Conservation (phyloP, 2,113 vertebrate genomes). For the Neodontobutis hainanensis region DNA sequence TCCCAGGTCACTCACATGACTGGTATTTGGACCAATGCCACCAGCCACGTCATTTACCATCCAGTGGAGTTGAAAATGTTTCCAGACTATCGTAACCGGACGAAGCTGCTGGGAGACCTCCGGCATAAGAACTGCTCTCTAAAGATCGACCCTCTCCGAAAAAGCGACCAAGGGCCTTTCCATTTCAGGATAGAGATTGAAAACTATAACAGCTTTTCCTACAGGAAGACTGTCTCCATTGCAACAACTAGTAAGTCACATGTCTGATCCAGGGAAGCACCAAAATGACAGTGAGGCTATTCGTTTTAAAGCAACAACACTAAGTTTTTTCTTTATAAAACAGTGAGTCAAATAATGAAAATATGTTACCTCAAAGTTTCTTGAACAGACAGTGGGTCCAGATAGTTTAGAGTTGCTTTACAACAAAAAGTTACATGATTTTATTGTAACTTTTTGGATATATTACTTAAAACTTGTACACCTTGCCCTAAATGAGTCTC, state of each 20-base stretch:
- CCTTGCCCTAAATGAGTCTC: no score
- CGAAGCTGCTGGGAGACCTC: conserved; percentile 60
- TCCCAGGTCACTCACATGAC: conserved; percentile 3
- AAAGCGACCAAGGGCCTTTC: conserved; percentile 58
- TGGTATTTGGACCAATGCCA: conserved; percentile 51
- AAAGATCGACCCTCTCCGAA: conserved; percentile 58
- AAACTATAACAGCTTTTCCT: conserved; percentile 43
- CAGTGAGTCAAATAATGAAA: neutral
- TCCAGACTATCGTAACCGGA: conserved; percentile 38
- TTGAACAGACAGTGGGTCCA: no score
- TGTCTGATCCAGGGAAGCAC: no score
- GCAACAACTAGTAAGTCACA: conserved; percentile 59
- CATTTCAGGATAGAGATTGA: conserved; percentile 70
- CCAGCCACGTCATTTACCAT: conserved; percentile 33
- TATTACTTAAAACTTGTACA: no score
- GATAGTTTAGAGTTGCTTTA: no score
- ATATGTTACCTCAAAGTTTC: neutral
- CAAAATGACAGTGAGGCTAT: no score
- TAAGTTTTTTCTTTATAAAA: no score
- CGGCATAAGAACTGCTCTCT: conserved; percentile 65
- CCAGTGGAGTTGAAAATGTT: conserved; percentile 12
- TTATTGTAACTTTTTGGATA: no score
- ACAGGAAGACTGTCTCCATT: conserved; percentile 25
- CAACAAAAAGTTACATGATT: no score
- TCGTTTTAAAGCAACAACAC: no score